Conservation (phyloP, 2,888 invertebrate species). For the Synergus umbraculus region DNA sequence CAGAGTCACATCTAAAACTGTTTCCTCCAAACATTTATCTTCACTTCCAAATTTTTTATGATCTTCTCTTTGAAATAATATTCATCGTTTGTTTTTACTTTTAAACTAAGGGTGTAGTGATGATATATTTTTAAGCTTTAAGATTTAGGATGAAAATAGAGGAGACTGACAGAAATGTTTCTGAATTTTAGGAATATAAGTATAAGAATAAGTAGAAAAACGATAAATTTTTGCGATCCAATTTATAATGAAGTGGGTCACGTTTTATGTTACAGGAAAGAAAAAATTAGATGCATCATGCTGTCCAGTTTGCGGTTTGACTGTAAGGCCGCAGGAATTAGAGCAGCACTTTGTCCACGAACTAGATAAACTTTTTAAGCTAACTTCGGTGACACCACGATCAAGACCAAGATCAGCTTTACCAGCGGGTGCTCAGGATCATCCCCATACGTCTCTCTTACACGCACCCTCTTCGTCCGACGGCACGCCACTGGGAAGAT, state of each 20-base stretch:
- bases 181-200: background rate
- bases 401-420: conserved; percentile 75
- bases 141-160: conserved; percentile 7
- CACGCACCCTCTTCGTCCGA: conserved; percentile 77
- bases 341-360: conserved; percentile 90
- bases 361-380: conserved; percentile 84
- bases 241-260: background rate
- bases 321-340: conserved; percentile 89
- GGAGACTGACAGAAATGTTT: background rate
- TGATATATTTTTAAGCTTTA: background rate
- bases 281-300: conserved; percentile 82
- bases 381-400: conserved; percentile 75
- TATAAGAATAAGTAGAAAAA: background rate
- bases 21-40: conserved; percentile 23
- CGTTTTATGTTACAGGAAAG: conserved; percentile 67
- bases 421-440: conserved; percentile 72
- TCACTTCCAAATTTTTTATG: conserved; percentile 10
- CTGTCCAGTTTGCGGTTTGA: conserved; percentile 94
- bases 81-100: conserved; percentile 18
- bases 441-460: conserved; percentile 71
- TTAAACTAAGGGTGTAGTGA: background rate
- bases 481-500: conserved; percentile 80
- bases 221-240: background rate
- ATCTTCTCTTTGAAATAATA: conserved; percentile 14
- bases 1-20: background rate